Conservation (phyloP, 2,888 invertebrate genomes). For the Mesoligia furuncula region DNA sequence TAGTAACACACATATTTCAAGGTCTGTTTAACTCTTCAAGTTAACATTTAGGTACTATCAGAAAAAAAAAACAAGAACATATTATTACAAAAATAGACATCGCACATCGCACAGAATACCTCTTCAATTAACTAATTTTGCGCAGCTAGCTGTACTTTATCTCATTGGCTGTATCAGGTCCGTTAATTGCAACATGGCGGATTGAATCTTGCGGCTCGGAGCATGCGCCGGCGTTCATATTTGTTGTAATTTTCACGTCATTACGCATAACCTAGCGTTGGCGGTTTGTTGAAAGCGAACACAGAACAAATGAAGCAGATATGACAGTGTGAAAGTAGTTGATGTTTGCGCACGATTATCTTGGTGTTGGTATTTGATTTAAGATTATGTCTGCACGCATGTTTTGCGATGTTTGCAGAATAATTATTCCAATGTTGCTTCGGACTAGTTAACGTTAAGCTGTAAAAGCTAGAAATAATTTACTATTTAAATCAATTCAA, state of each 20-base stretch:
- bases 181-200: constrained; percentile 74
- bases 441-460: not conserved
- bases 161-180: constrained; percentile 64
- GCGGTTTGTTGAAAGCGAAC: constrained; percentile 81
- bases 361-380: constrained; percentile 32
- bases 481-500: not conserved
- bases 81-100: not conserved
- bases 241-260: constrained; percentile 88
- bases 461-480: not conserved
- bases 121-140: constrained; percentile 61
- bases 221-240: constrained; percentile 74
- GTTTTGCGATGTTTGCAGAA: constrained; percentile 24
- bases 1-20: too few relatives aligned
- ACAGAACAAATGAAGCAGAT: constrained; percentile 75
- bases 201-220: constrained; percentile 81
- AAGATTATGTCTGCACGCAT: constrained; percentile 40
- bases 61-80: not conserved
- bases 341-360: constrained; percentile 46
- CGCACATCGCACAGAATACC: constrained; percentile 30
- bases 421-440: constrained; percentile 1
- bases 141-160: constrained; percentile 60
- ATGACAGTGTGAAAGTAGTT: constrained; percentile 50
- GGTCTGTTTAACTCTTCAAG: not conserved
- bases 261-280: constrained; percentile 78
- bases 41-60: not conserved